phyloP scores from a whole-genome alignment of 2,888 invertebrate genomes.

The Sphaeridia pumilis region DNA sequence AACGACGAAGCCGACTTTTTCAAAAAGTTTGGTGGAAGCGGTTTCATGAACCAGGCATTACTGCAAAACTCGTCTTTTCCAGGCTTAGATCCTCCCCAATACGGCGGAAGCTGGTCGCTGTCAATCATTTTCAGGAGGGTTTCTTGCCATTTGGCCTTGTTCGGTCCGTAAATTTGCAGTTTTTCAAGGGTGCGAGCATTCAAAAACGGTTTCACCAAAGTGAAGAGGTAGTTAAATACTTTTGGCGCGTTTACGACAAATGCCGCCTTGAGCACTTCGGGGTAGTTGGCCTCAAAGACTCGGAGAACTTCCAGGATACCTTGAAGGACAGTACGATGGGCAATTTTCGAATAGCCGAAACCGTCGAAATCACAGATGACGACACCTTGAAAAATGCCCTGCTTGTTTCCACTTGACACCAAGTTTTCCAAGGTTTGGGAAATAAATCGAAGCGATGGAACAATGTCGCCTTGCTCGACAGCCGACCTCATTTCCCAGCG shows the following conservation, averaged over 20 bases:
- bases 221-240: constrained; percentile 18
- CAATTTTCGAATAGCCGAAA: constrained; percentile 28
- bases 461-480: constrained; percentile 18
- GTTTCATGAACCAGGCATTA: constrained; percentile 18
- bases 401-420: constrained; percentile 1
- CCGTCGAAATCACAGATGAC: constrained; percentile 30
- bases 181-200: constrained; percentile 19
- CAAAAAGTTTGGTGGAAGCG: constrained; percentile 17
- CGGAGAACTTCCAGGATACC: constrained; percentile 19
- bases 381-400: constrained; percentile 15
- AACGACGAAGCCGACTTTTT: constrained; percentile 8
- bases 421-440: constrained; percentile 17
- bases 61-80: constrained; percentile 19
- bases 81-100: constrained; percentile 17
- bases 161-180: constrained; percentile 16
- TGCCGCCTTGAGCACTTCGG: constrained; percentile 19
- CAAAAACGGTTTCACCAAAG: constrained; percentile 18
- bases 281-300: constrained; percentile 21
- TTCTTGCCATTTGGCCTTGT: constrained; percentile 18
- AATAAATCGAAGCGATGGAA: constrained; percentile 17
- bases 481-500: constrained; percentile 17
- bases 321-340: constrained; percentile 19
- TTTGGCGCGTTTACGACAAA: constrained; percentile 20
- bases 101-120: constrained; percentile 15
- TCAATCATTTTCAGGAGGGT: constrained; percentile 13